A percentile compares a stretch with the other conserved stretches of the same genome.
Conservation (phyloP, 2,113 vertebrate species). For the Ahaetulla prasina region DNA sequence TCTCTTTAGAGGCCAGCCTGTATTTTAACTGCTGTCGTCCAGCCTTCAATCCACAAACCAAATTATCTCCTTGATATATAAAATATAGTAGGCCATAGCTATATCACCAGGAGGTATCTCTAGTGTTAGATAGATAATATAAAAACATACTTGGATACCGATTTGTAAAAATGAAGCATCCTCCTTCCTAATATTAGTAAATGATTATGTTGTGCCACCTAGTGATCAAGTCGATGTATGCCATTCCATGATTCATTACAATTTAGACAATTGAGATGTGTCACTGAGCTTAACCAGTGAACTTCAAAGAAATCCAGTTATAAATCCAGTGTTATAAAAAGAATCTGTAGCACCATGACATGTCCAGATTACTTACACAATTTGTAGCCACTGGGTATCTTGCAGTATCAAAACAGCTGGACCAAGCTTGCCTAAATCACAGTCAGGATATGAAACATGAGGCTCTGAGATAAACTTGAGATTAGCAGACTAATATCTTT, state of each 20-base stretch:
- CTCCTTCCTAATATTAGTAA: not conserved
- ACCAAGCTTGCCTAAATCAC: not conserved
- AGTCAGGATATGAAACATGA: not conserved
- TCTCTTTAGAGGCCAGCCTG: not conserved
- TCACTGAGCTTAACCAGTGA: not conserved
- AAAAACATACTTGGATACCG: conserved; percentile 1
- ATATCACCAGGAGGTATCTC: not conserved
- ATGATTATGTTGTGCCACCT: conserved; percentile 14
- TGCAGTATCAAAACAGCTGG: not conserved
- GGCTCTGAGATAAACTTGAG: not conserved
- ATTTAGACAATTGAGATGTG: not conserved
- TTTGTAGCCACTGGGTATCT: not conserved
- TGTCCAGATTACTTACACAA: not conserved
- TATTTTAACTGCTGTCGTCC: not conserved
- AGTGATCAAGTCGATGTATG: not conserved
- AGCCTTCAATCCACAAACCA: not conserved
- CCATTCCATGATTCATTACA: not conserved
- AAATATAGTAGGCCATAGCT: not conserved
- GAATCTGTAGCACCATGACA: not conserved
- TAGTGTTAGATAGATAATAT: not conserved
- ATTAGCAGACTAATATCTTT: not conserved
- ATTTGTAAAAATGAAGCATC: accelerated
- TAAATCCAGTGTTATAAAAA: not conserved
- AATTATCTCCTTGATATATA: not conserved
- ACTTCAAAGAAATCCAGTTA: not conserved